Conservation (phyloP, 2,797 vertebrate species). For the Echiichthys vipera region DNA sequence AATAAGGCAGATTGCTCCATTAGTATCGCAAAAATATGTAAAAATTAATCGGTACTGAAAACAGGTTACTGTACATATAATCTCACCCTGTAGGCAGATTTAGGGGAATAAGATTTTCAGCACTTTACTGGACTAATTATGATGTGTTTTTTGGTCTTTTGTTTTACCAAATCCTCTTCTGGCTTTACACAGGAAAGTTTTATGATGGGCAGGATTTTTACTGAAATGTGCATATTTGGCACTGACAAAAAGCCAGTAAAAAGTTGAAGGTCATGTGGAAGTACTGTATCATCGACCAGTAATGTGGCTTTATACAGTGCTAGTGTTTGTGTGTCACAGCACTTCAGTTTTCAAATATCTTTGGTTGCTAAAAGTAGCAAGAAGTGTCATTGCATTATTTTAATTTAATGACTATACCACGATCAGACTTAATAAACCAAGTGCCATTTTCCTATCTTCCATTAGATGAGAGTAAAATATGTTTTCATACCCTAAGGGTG, state of each 20-base stretch:
- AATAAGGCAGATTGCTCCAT: neutral
- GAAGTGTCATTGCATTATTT: neutral
- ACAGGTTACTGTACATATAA: slow-evolving; percentile 9
- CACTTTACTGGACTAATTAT: slow-evolving; percentile 9
- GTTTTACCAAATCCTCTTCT: slow-evolving; percentile 8
- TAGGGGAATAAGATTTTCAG: slow-evolving; percentile 1
- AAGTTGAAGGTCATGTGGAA: neutral
- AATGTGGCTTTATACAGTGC: neutral
- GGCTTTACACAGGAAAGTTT: neutral
- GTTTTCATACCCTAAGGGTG: slow-evolving; percentile 5
- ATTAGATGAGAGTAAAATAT: neutral
- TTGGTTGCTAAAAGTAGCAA: neutral
- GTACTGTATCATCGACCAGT: neutral
- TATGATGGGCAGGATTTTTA: slow-evolving; percentile 1
- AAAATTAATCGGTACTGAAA: neutral
- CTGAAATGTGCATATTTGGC: neutral
- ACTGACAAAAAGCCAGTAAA: neutral
- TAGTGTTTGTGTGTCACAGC: neutral
- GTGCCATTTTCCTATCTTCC: neutral
- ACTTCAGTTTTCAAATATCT: neutral
- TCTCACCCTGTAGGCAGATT: slow-evolving; percentile 3
- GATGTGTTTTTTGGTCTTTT: neutral
- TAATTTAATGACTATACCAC: neutral
- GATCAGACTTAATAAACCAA: neutral
- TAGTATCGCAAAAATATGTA: neutral